These are phyloP conservation scores for Geotrupes spiniger DNA, from an alignment of 2,888 invertebrate genomes.

Conservation along the genomic window DNA sequence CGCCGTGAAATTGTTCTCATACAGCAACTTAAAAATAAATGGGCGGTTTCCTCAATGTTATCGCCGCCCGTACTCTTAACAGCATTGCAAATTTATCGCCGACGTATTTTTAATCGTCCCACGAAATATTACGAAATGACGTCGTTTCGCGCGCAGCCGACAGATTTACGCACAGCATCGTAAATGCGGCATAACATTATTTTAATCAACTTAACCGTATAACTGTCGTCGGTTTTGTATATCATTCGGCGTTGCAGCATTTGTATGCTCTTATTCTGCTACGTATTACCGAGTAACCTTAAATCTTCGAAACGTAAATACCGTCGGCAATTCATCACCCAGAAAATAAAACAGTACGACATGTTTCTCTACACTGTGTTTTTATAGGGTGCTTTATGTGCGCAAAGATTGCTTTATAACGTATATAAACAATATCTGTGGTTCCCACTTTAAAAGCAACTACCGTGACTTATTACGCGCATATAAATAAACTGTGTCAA, in stretches of 20 bases:
- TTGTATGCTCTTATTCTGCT: constrained; percentile 14
- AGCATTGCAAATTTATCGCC: too few species aligned
- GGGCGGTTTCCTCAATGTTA: too few species aligned
- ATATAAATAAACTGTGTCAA: constrained; percentile 21
- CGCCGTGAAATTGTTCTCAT: too few species aligned
- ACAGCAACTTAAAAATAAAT: too few species aligned
- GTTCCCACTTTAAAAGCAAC: constrained; percentile 15
- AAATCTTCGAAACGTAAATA: constrained; percentile 26
- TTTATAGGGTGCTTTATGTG: constrained; percentile 21
- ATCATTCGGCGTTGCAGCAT: constrained; percentile 5
- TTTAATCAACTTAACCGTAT: constrained; percentile 17
- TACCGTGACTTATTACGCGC: constrained; percentile 17
- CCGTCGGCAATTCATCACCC: constrained; percentile 24
- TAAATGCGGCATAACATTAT: constrained; percentile 18
- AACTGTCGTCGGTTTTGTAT: constrained; percentile 14
- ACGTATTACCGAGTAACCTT: constrained; percentile 14
- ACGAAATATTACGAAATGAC: too few species aligned
- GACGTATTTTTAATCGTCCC: too few species aligned
- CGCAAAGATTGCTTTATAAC: constrained; percentile 22
- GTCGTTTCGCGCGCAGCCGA: constrained; percentile 7
- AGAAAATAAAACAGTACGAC: constrained; percentile 25
- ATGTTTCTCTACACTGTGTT: constrained; percentile 16
- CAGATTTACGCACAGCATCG: constrained; percentile 11
- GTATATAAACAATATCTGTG: constrained; percentile 17
- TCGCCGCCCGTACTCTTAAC: too few species aligned